Percentiles rank a stretch among this genome's conserved stretches.
Evolutionary conservation across 2,888 invertebrate species (phyloP).

Genomic region (Chymomyza amoena): DNA sequence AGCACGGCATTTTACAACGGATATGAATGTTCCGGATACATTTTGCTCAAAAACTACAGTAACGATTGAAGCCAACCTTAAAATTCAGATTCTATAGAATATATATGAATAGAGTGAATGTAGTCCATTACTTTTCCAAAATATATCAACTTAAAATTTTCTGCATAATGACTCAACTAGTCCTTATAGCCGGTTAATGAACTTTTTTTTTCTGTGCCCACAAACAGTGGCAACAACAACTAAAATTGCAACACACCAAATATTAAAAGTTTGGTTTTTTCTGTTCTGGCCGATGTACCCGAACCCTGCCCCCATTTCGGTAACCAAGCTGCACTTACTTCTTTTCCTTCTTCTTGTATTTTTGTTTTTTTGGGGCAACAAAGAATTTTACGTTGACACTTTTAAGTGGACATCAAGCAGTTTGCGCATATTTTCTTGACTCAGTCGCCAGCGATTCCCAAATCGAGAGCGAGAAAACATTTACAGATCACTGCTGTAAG

Average conservation of each 20-base stretch:
- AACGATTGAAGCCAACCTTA: no score
- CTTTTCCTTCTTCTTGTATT: no score
- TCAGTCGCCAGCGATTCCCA: background rate
- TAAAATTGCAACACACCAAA: conserved; percentile 22
- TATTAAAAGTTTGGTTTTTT: conserved; percentile 15
- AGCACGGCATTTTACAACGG: no score
- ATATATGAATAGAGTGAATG: no score
- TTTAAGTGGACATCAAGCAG: conserved; percentile 76
- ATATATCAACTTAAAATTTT: no score
- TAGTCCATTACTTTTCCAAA: no score
- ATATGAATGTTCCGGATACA: no score
- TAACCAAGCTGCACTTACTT: background rate
- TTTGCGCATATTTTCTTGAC: conserved; percentile 62
- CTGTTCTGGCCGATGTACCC: background rate
- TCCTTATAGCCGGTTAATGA: background rate
- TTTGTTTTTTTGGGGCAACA: conserved; percentile 40
- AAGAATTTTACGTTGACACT: conserved; percentile 76
- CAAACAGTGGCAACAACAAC: conserved; percentile 14
- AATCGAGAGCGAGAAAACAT: background rate
- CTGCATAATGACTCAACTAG: background rate
- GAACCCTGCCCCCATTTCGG: background rate
- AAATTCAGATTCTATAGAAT: no score
- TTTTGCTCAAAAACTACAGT: no score
- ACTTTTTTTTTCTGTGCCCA: background rate
- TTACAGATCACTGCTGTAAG: background rate